These are phyloP conservation scores for Ditylenchus dipsaci DNA, from an alignment of 1,140 invertebrate species.

Conservation along the genomic window DNA sequence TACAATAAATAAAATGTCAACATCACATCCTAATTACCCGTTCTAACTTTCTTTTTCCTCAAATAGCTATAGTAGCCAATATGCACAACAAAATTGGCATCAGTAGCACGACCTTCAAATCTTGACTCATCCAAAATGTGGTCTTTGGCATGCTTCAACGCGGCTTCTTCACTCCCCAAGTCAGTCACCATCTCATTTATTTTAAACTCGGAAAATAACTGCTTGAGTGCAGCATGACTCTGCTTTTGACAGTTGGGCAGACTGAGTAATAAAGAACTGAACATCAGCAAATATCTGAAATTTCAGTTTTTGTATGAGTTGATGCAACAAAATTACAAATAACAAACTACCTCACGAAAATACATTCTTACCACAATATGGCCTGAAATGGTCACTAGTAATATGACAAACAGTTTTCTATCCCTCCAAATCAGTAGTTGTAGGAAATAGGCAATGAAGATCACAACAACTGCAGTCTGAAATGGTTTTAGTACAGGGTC, in stretches of 20 bases:
- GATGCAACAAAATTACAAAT: too few relatives aligned
- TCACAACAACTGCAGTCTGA: neutral
- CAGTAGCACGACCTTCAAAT: constrained; percentile 9
- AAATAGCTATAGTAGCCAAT: constrained; percentile 25
- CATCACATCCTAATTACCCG: too few relatives aligned
- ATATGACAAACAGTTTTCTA: neutral
- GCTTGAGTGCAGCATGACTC: constrained; percentile 30
- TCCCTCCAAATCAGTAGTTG: neutral
- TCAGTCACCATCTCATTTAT: constrained; percentile 11
- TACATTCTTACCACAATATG: neutral
- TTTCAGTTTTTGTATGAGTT: too few relatives aligned
- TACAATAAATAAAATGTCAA: too few relatives aligned
- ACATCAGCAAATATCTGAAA: constrained; percentile 21
- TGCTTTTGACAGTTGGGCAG: constrained; percentile 15
- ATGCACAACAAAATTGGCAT: constrained; percentile 21
- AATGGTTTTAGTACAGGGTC: too few relatives aligned
- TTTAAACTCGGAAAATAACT: constrained; percentile 12
- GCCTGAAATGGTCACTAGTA: neutral
- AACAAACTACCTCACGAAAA: neutral
- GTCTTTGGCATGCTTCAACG: constrained; percentile 17
- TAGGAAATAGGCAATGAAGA: neutral
- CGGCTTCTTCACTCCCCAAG: neutral
- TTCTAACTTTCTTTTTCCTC: neutral
- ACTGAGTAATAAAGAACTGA: constrained; percentile 12
- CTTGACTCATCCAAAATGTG: constrained; percentile 26